Base-by-base conservation (phyloP, 2,797 vertebrate species). In the Coracias cyanogaster region DNA sequence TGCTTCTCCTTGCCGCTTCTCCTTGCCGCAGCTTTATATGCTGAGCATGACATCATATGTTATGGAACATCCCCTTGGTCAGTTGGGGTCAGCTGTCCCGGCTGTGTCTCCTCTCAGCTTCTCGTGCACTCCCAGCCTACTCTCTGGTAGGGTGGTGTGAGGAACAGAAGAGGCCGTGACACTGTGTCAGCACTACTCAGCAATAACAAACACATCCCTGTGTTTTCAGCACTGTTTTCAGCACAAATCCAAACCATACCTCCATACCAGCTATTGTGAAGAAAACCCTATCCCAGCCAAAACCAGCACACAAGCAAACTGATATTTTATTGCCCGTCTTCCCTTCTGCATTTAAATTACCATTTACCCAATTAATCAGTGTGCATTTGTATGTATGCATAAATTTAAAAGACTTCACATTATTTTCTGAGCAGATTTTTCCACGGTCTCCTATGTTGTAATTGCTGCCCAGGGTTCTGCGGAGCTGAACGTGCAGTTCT, bases 361-460 rank as follows among this genome's bases (percentile, higher is more conserved):
- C 19, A 26, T 94, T 96, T 93, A 24, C 39, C 52, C 37, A 26
- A 81, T 87, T 88, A 87, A 48, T 64, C 37, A 31, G 13, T 49
- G 18, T 66, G 15, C 5, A 0, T 58, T 24, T 15, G 10, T 48
- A 21, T 20, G 49, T 45, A 71, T 2, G 1, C 10, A 6, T 82
- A 82, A 80, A 89, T 86, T 89, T 85, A 73, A 76, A 90, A 72
- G 45, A 74, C n/a, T n/a, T 41, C 67, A 83, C 69, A 41, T 93
- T 85, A 71, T 87, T 72, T 87, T 95, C 61, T 0, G 0, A 54
- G 74, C 64, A 90, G 88, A 61, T 71, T 93, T 95, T 92, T n/a
- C 25, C 10, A 5, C 58, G 52, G 10, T 81, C 37, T 87, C 61
- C 52, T 65, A 6, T 51, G 37, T 71, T 3, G 1, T 67, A 87